These are phyloP conservation scores for Paratrypauchen microcephalus DNA, from an alignment of 2,797 vertebrate species.

Conservation along the genomic window DNA sequence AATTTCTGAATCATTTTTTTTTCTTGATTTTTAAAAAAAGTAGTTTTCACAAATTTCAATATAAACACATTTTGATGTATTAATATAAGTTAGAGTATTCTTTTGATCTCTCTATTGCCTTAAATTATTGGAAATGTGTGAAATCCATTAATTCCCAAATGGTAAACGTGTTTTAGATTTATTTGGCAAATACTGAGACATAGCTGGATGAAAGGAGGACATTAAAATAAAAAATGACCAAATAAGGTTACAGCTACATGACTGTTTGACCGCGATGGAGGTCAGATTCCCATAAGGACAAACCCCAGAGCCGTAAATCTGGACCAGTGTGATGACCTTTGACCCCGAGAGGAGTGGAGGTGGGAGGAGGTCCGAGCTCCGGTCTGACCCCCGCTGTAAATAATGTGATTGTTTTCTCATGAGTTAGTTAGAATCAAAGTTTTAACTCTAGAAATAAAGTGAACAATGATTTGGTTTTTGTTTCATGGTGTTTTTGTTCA, in stretches of 20 bases:
- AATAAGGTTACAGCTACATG: constrained; percentile 24
- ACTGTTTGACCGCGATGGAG: constrained; percentile 21
- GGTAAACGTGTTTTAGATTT: background rate
- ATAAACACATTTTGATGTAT: no score
- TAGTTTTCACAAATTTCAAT: no score
- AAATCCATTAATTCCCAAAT: background rate
- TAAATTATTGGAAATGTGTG: background rate
- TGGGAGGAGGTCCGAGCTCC: constrained; percentile 48
- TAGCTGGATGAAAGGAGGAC: constrained; percentile 1
- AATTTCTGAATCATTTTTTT: no score
- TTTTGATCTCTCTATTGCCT: no score
- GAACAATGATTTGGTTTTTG: background rate
- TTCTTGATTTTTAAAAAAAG: no score
- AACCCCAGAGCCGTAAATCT: constrained; percentile 62
- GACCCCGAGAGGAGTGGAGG: constrained; percentile 31
- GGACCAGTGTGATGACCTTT: constrained; percentile 50
- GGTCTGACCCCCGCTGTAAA: constrained; percentile 70
- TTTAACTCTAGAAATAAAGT: background rate
- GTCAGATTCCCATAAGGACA: constrained; percentile 59
- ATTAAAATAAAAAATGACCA: constrained; percentile 18
- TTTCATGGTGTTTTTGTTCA: background rate
- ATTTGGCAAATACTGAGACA: background rate
- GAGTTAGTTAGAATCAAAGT: constrained; percentile 16
- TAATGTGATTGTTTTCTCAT: constrained; percentile 47
- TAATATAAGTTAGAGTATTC: no score